These are phyloP conservation scores for Hetaerina americana DNA, from an alignment of 1,140 invertebrate species.

Conservation along the genomic window DNA sequence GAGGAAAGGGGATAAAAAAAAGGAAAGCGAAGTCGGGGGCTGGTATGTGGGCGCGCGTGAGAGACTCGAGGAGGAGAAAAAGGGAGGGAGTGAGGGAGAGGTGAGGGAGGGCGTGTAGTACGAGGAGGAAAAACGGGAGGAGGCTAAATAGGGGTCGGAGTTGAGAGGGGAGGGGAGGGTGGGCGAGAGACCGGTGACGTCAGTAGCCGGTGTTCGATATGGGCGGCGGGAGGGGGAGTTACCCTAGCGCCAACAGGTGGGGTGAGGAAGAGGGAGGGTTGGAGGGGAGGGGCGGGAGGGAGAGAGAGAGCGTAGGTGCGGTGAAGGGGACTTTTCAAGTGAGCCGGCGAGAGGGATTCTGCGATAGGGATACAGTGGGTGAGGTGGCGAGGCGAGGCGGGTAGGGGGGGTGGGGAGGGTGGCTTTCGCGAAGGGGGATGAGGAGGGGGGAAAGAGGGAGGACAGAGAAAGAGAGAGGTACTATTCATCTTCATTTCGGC, in stretches of 20 bases:
- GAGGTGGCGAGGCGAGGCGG: not conserved
- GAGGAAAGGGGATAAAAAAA: not conserved
- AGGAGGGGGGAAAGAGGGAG: not conserved
- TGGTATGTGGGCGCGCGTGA: no score
- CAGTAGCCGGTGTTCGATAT: not conserved
- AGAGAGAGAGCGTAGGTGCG: not conserved
- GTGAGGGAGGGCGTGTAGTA: not conserved
- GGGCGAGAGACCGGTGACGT: not conserved
- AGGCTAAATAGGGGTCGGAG: no score
- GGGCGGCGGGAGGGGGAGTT: not conserved
- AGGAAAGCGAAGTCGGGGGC: not conserved
- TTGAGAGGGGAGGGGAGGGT: not conserved
- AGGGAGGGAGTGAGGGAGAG: not conserved
- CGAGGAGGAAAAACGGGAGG: not conserved
- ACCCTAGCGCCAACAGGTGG: not conserved
- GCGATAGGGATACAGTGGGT: no score
- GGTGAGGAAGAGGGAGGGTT: not conserved
- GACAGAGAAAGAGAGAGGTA: not conserved
- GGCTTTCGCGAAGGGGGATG: not conserved
- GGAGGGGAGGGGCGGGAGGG: not conserved
- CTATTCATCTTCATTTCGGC: not conserved
- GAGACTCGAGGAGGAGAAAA: not conserved
- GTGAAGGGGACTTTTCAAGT: no score
- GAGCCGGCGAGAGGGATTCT: no score
- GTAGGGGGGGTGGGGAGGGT: not conserved